Evolutionary conservation across 2,113 vertebrate genomes (phyloP).

Genomic region (Pollachius pollachius): DNA sequence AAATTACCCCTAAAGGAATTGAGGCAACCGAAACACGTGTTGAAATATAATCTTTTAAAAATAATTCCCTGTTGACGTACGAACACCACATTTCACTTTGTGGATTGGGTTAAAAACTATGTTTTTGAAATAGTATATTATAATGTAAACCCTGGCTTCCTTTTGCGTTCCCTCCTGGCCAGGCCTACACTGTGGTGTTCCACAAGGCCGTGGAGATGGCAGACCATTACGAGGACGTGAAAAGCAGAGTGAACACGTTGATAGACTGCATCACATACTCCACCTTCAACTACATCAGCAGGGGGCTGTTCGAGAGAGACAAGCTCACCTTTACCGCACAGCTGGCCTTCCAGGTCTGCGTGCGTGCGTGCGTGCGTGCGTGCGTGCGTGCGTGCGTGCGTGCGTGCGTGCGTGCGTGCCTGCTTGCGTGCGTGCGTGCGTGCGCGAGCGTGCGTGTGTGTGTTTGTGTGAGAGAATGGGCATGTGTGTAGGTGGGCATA

Average conservation of each 20-base stretch:
- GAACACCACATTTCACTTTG: no score
- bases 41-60: no score
- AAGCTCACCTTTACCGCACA: conserved; percentile 76
- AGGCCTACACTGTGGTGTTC: conserved; percentile 80
- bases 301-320: conserved; percentile 74
- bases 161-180: conserved; percentile 17
- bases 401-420: background rate
- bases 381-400: background rate
- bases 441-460: background rate
- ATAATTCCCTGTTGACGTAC: no score
- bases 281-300: conserved; percentile 77
- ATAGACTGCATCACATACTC: conserved; percentile 73
- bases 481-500: no score
- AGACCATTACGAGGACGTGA: conserved; percentile 66
- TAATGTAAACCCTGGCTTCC: background rate
- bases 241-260: conserved; percentile 67
- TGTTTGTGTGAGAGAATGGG: background rate
- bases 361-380: no score
- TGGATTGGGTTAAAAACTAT: no score
- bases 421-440: conserved; percentile 31
- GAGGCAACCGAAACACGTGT: no score
- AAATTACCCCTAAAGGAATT: no score
- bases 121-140: no score
- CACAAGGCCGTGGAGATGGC: conserved; percentile 73
- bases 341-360: conserved; percentile 61